phyloP scores from a whole-genome alignment of 2,797 vertebrate species.

The Microchirus variegatus region DNA sequence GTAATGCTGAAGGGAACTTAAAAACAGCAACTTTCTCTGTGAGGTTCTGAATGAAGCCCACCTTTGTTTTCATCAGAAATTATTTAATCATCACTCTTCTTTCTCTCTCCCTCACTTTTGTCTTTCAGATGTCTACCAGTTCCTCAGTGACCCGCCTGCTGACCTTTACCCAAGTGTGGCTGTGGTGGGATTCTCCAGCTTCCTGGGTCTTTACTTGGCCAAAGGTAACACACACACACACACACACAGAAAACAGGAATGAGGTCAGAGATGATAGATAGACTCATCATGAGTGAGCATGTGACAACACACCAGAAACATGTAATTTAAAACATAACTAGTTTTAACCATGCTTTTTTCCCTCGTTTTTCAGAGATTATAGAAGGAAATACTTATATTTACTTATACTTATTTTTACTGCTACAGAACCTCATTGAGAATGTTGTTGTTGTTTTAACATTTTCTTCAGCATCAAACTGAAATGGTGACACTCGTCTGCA shows the following conservation, averaged over 20 bases:
- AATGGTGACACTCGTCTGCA: too few species aligned
- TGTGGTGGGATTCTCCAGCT: constrained; percentile 88
- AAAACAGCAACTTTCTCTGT: background rate
- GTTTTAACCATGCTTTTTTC: too few species aligned
- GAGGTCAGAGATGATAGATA: background rate
- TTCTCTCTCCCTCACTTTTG: background rate
- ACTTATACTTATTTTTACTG: too few species aligned
- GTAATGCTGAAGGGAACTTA: too few species aligned
- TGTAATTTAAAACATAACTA: too few species aligned
- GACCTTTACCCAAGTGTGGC: constrained; percentile 91
- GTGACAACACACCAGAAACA: too few species aligned
- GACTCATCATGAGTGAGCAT: background rate
- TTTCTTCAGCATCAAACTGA: too few species aligned
- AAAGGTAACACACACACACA: constrained; percentile 79
- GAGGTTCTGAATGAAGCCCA: background rate
- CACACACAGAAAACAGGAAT: background rate
- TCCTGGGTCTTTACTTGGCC: constrained; percentile 90
- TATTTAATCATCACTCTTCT: background rate
- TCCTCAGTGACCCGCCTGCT: constrained; percentile 88
- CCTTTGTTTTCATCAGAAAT: too few species aligned
- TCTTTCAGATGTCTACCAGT: constrained; percentile 80
- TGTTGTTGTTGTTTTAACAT: too few species aligned
- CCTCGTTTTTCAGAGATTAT: too few species aligned
- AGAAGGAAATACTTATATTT: too few species aligned
- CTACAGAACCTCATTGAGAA: too few species aligned